Evolutionary conservation across 1,140 invertebrate species (phyloP), one percentile per base, ranked within the genome.

Genomic region (Aphelinus atriplicis): DNA sequence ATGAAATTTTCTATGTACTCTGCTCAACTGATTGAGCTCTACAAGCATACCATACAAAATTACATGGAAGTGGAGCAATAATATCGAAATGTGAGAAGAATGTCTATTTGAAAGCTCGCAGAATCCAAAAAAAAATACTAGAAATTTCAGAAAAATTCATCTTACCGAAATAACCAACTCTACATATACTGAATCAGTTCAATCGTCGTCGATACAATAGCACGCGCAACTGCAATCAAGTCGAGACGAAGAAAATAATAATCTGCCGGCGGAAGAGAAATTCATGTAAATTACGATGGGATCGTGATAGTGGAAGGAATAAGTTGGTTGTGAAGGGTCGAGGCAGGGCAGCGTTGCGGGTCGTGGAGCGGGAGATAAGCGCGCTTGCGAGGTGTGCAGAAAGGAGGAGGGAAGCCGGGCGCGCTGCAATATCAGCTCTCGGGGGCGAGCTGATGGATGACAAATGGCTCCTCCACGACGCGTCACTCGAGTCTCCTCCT

Each of bases 391-490:
- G 53, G 71, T 51, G 67, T 63, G 48, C 58, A 48, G 50, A 51
- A 26, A 51, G 64, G 48, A 66, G 43, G 48, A 7, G 48, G 45
- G n/a, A 43, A 64, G 61, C 3, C 45, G 62, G 50, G 50, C 47
- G 46, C 50, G 63, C 60, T 26, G 26, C 26, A 26, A 26, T 26
- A 26, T 26, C 26, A 26, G 26, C 26, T 26, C 26, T 26, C 26
- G 26, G 26, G 26, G 7, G 63, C 10, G 47, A 67, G 77, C 77
- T 71, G 75, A 77, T 78, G 78, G 75, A 78, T 78, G 78, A 78
- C 75, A 78, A 77, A 78, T 78, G 75, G 75, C 78, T 74, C 64
- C 67, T 78, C 71, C 78, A 77, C 61, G 78, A 77, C 75, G 61
- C 77, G 77, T 78, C 77, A 78, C 75, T 78, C 71, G 45, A 62